These are phyloP conservation scores for Lepidothrix coronata DNA, from an alignment of 2,113 vertebrate genomes.

Conservation along the genomic window DNA sequence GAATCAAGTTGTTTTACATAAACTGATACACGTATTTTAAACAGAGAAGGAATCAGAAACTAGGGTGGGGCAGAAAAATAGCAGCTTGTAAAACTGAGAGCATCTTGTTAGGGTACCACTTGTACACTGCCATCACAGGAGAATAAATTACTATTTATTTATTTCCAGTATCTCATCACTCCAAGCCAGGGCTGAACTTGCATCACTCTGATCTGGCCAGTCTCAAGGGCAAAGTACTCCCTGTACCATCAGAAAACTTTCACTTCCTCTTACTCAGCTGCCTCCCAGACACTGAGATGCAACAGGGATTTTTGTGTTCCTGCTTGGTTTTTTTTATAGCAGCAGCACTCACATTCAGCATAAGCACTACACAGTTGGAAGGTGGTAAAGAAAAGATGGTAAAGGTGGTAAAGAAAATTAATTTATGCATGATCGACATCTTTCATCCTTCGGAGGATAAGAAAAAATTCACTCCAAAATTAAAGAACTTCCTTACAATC, in stretches of 20 bases:
- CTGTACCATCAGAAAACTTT: background rate
- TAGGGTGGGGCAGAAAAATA: rapidly evolving
- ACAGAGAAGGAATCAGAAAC: background rate
- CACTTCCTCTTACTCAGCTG: background rate
- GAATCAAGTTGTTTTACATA: background rate
- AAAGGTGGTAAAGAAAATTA: no score
- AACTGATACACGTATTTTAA: background rate
- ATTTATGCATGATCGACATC: background rate
- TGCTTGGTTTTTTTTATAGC: background rate
- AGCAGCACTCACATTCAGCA: background rate
- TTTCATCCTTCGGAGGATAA: background rate
- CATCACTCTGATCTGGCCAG: background rate
- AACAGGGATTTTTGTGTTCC: background rate
- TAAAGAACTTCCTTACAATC: background rate
- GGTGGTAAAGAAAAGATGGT: background rate
- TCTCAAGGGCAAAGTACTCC: background rate
- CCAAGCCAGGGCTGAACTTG: background rate
- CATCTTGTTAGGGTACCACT: background rate
- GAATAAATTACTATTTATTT: background rate
- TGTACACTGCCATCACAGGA: background rate
- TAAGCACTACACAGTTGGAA: background rate
- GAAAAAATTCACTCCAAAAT: background rate
- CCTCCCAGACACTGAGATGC: background rate
- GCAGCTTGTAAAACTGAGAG: background rate
- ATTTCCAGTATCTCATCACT: background rate